These are phyloP conservation scores for Acromyrmex heyeri DNA, from an alignment of 1,140 invertebrate species.

Conservation along the genomic window DNA sequence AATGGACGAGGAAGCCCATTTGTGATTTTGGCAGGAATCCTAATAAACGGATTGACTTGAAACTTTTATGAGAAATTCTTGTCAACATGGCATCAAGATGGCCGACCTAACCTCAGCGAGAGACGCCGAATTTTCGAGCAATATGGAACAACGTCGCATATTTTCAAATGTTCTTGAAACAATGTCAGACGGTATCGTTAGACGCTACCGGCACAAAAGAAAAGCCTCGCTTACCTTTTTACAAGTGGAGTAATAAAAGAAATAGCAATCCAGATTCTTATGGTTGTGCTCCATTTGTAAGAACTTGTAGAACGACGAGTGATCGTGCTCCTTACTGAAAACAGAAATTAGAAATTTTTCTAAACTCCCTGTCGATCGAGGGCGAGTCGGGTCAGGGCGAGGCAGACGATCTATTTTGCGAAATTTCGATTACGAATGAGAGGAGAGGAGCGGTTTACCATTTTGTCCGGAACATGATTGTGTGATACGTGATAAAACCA, in stretches of 20 bases:
- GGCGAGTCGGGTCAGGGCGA: background rate
- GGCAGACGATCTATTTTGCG: background rate
- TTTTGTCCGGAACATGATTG: constrained; percentile 84
- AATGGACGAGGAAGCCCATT: background rate
- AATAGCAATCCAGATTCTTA: constrained; percentile 93
- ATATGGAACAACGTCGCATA: constrained; percentile 70
- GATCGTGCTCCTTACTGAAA: constrained; percentile 85
- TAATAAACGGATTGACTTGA: no score
- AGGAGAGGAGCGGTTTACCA: constrained; percentile 76
- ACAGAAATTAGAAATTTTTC: constrained; percentile 55
- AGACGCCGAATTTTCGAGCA: constrained; percentile 51
- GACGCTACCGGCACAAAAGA: background rate
- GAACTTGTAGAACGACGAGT: constrained; percentile 83
- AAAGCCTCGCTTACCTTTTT: constrained; percentile 88
- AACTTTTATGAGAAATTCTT: constrained; percentile 12
- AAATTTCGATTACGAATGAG: background rate
- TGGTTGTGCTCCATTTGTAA: constrained; percentile 85
- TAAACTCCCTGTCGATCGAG: background rate
- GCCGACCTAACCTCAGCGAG: constrained; percentile 82
- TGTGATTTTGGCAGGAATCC: background rate
- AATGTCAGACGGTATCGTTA: background rate
- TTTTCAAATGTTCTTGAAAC: background rate
- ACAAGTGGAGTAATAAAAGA: constrained; percentile 94
- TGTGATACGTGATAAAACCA: background rate
- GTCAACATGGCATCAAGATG: constrained; percentile 80